Conservation (phyloP, 2,888 invertebrate genomes). For the Phragmatobia fuliginosa region DNA sequence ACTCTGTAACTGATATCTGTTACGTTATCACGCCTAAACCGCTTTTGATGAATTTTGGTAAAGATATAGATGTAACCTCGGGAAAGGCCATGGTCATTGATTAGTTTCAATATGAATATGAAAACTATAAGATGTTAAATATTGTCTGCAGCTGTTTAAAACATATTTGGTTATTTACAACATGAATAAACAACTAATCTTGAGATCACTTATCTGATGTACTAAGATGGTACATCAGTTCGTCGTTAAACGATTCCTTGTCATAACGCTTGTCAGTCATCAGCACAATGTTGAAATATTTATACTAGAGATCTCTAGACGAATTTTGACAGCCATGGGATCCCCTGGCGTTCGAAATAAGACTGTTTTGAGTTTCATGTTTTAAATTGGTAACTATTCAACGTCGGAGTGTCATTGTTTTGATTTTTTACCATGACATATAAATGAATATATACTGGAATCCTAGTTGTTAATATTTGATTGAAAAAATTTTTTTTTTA, state of each 20-base stretch:
- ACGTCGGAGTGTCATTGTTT: too few relatives aligned
- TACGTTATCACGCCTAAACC: too few relatives aligned
- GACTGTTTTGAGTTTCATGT: neutral
- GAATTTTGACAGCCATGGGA: conserved; percentile 19
- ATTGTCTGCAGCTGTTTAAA: conserved; percentile 12
- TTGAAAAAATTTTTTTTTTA: too few relatives aligned
- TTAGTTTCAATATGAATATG: neutral
- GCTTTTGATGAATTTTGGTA: too few relatives aligned
- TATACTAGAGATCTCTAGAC: conserved; percentile 45
- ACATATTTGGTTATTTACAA: conserved; percentile 3
- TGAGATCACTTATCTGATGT: neutral
- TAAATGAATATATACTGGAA: too few relatives aligned
- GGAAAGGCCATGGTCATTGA: neutral
- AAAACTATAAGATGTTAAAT: neutral
- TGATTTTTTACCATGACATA: too few relatives aligned
- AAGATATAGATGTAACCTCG: too few relatives aligned
- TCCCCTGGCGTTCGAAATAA: neutral
- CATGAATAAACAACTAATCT: neutral
- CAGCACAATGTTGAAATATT: conserved; percentile 18
- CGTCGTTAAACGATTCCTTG: conserved; percentile 29
- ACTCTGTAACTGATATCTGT: too few relatives aligned
- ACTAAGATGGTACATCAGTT: conserved; percentile 18
- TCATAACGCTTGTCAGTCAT: conserved; percentile 38
- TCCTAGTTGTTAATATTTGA: too few relatives aligned
- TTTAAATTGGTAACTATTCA: neutral